These are phyloP conservation scores for Eidolon helvum DNA, from an alignment of 2,113 vertebrate species.

Conservation along the genomic window DNA sequence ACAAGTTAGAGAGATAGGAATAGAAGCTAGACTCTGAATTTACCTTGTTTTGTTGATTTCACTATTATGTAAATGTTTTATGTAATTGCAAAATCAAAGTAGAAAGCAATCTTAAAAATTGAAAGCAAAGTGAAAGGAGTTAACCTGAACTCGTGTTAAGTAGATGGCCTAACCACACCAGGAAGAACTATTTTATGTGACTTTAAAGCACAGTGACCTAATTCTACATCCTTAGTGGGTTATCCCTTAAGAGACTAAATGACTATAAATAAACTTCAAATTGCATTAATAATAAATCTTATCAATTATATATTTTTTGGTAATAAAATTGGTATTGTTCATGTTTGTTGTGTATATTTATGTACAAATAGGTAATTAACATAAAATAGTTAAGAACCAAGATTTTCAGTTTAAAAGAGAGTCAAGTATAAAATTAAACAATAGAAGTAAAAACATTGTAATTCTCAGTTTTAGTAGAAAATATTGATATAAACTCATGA, in stretches of 20 bases:
- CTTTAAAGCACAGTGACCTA: not conserved
- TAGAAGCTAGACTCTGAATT: not conserved
- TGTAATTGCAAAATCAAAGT: not conserved
- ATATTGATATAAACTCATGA: not conserved
- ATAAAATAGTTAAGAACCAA: not conserved
- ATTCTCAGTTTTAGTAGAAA: not conserved
- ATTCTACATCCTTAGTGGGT: not conserved
- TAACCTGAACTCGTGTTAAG: not conserved
- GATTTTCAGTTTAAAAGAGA: not conserved
- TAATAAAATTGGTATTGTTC: not conserved
- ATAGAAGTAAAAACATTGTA: not conserved
- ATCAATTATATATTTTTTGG: not conserved
- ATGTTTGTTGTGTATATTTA: not conserved
- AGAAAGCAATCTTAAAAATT: not conserved
- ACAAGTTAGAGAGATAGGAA: not conserved
- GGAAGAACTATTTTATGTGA: not conserved
- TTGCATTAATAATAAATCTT: not conserved
- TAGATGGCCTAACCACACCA: not conserved
- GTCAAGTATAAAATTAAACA: not conserved
- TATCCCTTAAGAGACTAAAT: not conserved
- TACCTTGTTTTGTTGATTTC: not conserved
- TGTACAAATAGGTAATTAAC: not conserved
- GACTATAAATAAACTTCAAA: not conserved
- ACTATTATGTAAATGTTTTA: not conserved
- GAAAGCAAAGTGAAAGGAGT: not conserved